Base-by-base conservation (phyloP, 2,888 invertebrate genomes). In the Dilophus febrilis region DNA sequence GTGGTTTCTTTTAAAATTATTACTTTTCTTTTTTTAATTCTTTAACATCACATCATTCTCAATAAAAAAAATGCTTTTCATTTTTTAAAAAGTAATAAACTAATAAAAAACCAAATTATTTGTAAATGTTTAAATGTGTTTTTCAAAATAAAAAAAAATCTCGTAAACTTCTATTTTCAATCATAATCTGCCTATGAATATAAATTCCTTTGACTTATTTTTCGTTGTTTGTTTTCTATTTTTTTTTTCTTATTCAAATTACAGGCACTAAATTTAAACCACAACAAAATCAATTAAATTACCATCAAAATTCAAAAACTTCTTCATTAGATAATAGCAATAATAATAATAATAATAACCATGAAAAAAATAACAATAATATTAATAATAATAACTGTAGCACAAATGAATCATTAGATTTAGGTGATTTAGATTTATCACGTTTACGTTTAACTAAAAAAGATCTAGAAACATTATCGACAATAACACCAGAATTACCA, bases 401-500 rank as follows among this genome's bases (percentile, higher is more conserved):
- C 13, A n/a, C n/a, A n/a, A 36, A 29, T 30, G 48, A 50, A 19
- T 44, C 46, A 40, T 55, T 70, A 45, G 73, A 73, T 53, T 59
- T 71, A 53, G 69, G 71, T 37, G 72, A 74, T 58, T 65, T 79
- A 56, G 76, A 79, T 61, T 61, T 79, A 51, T 74, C 74, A 53
- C 69, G 74, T 50, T 66, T 79, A 51, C 71, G 74, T 58, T 64
- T 79, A 44, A 73, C 74, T 48, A 77, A 78, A 59, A 72, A 73
- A 53, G 79, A 79, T 65, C 65, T 76, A 52, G 71, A 74, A 54
- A 72, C 77, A 46, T 64, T 77, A 48, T 76, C 75, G 18, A 75
- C 71, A 49, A 67, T 79, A 48, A 78, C 79, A 49, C 79, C 79
- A 27, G 77, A 73, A 47, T 65, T 79, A 50, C 75, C 78, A 47